Evolutionary conservation across 2,797 vertebrate species (phyloP), one percentile per base, ranked within the genome.

Genomic region (Eutrigla gurnardus): DNA sequence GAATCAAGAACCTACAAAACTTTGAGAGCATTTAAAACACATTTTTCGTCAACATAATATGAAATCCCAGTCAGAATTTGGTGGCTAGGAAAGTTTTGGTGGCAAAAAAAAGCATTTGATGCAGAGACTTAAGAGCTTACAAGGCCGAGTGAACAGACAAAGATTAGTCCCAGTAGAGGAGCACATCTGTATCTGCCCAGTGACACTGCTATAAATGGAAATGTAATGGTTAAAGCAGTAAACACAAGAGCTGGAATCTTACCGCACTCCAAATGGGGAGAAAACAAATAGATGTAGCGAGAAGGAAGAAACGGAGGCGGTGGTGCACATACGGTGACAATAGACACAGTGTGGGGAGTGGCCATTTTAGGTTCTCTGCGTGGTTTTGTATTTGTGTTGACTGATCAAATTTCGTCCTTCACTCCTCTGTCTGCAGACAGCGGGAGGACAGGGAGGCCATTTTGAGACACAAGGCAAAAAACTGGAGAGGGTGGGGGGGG

Each of bases 381-480:
- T 72, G 72, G 63, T 71, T 85, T 74, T 60, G 47, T 74, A 68
- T 76, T 77, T 80, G 82, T 60, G 77, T 64, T 65, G 62, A 74
- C 69, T 85, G 75, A 88, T 87, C 42, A 76, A 58, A 85, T 86
- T 87, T 81, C 54, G 66, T 81, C 89, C 72, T 87, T 89, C 82
- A 77, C 70, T 85, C 50, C 32, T 74, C 81, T 36, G 78, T 67
- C 64, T 78, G 80, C 69, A 84, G 80, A 72, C 72, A 73, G 72
- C 46, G 7, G 77, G 74, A 73, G 66, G 76, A 84, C 53, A 52
- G 59, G 77, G 88, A 82, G 69, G 82, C 86, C 91, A 92, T 92
- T 91, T 93, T 92, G 84, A 86, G 86, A 80, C 68, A 83, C 72
- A 65, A 57, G 73, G 73, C 46, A 81, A 75, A 81, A 87, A 81